phyloP scores from a whole-genome alignment of 2,797 vertebrate species.

The Macropodus opercularis region DNA sequence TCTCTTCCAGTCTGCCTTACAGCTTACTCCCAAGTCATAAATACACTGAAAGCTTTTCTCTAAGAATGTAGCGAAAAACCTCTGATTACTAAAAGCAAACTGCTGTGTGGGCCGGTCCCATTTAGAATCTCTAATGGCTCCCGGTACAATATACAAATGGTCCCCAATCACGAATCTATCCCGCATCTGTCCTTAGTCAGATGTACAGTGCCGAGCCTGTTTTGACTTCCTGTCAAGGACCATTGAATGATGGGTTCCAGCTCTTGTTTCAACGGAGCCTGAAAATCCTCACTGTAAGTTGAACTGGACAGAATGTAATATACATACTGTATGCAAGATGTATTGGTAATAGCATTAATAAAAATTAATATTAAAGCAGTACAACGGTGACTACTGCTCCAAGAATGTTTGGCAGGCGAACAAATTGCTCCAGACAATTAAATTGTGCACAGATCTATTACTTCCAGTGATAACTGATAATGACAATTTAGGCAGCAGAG shows the following conservation, averaged over 20 bases:
- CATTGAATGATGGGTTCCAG: neutral
- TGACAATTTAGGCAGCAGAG: slow-evolving; percentile 14
- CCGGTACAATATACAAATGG: slow-evolving; percentile 8
- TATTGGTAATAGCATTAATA: neutral
- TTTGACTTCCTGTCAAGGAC: slow-evolving; percentile 41
- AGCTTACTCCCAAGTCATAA: slow-evolving; percentile 77
- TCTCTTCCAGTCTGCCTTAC: slow-evolving; percentile 61
- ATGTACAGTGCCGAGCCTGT: slow-evolving; percentile 21
- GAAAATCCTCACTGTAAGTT: neutral
- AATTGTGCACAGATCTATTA: neutral
- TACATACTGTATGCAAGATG: neutral
- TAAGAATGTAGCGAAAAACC: slow-evolving; percentile 73
- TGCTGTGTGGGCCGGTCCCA: slow-evolving; percentile 30
- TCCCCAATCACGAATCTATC: slow-evolving; percentile 17
- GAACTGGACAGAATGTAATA: neutral
- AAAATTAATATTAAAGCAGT: neutral
- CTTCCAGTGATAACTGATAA: slow-evolving; percentile 8
- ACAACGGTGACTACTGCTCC: too few relatives aligned
- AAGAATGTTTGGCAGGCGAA: too few relatives aligned
- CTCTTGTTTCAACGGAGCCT: neutral
- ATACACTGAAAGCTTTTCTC: slow-evolving; percentile 54
- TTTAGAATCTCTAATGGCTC: slow-evolving; percentile 34
- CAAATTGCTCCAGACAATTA: neutral
- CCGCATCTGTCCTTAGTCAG: slow-evolving; percentile 22
- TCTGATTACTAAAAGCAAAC: slow-evolving; percentile 62